phyloP scores from a whole-genome alignment of 2,797 vertebrate species.

The Buphagus erythrorhynchus region DNA sequence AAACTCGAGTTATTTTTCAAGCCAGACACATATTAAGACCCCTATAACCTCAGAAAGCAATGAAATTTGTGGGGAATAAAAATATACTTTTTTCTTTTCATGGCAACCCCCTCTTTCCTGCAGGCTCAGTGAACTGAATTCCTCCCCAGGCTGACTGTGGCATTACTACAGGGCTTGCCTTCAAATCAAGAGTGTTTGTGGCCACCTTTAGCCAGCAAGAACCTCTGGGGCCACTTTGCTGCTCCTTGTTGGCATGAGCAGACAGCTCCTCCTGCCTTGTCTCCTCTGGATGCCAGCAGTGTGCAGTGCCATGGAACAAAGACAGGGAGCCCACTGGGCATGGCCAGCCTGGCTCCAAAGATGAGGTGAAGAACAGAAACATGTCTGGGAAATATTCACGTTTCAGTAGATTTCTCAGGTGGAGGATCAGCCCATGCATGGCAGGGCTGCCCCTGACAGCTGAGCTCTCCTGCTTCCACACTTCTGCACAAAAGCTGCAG shows the following conservation, averaged over 20 bases:
- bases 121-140: neutral
- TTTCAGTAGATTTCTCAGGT: neutral
- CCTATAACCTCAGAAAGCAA: neutral
- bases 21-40: neutral
- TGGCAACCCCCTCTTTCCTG: neutral
- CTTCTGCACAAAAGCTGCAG: neutral
- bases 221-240: neutral
- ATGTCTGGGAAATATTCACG: fast-evolving
- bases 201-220: neutral
- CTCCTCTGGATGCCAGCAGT: neutral
- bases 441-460: neutral
- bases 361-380: fast-evolving
- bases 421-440: fast-evolving
- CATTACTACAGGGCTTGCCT: neutral
- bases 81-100: neutral
- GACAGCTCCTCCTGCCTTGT: neutral
- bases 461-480: neutral
- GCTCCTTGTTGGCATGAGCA: neutral
- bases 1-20: neutral
- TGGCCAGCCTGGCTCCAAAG: neutral
- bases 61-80: neutral
- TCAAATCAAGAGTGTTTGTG: neutral
- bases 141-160: neutral
- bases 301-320: neutral
- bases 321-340: no score